Percentiles rank a stretch among this genome's conserved stretches.
These are phyloP conservation scores for Myotis daubentonii DNA, from an alignment of 2,797 vertebrate genomes.

Conservation along the genomic window DNA sequence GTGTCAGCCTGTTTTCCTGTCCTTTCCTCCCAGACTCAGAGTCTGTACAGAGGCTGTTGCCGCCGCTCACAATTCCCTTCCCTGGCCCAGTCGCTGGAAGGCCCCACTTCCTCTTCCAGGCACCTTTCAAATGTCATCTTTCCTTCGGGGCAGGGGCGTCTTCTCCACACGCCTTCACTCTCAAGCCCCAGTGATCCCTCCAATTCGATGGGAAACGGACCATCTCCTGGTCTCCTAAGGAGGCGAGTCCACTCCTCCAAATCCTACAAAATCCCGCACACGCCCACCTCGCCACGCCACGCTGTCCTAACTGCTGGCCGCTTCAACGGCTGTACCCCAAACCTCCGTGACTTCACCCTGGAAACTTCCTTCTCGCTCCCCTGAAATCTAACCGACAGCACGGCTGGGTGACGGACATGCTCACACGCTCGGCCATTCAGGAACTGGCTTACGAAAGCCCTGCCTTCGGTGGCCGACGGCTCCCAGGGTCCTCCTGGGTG, in stretches of 20 bases:
- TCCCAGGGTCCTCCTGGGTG: neutral
- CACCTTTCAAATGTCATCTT: neutral
- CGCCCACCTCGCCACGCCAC: accelerated
- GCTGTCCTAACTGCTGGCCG: neutral
- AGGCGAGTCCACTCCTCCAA: neutral
- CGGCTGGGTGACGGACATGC: neutral
- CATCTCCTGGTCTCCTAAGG: neutral
- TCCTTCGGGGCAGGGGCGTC: neutral
- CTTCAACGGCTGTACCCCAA: neutral
- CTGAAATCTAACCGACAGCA: neutral
- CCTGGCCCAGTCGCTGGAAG: accelerated
- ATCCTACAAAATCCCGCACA: neutral
- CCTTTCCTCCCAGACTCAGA: neutral
- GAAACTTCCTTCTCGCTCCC: neutral
- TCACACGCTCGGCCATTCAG: neutral
- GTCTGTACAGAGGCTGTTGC: neutral
- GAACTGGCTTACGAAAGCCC: neutral
- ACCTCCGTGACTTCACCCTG: neutral
- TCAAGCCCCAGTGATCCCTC: neutral
- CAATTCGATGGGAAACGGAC: neutral
- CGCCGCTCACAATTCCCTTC: neutral
- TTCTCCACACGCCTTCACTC: neutral
- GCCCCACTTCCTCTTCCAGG: neutral
- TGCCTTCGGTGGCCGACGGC: neutral
- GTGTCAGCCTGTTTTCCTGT: neutral